Percentiles rank a stretch among this genome's conserved stretches.
phyloP scores from a whole-genome alignment of 2,113 vertebrate species.

The Motacilla tschutschensis region DNA sequence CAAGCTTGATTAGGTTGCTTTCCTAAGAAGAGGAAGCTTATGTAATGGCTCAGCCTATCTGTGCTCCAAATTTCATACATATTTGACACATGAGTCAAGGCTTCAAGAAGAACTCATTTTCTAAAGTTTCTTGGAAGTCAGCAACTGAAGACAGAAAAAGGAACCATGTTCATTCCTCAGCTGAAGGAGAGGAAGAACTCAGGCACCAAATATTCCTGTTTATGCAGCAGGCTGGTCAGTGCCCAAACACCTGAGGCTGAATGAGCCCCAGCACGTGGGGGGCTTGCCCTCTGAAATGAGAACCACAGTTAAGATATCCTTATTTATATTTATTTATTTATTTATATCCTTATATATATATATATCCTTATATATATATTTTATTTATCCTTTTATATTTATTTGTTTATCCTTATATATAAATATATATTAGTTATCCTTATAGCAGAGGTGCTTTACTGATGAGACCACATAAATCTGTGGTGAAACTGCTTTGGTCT shows the following conservation, averaged over 20 bases:
- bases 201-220: background rate
- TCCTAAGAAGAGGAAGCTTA: conserved; percentile 20
- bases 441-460: background rate
- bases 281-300: background rate
- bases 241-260: background rate
- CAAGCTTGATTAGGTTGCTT: conserved; percentile 19
- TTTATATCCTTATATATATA: too few species aligned
- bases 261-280: background rate
- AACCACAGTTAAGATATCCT: background rate
- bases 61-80: conserved; percentile 8
- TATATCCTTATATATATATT: too few species aligned
- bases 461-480: background rate
- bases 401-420: background rate
- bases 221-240: background rate
- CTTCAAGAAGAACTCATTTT: conserved; percentile 2
- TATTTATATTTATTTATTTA: background rate
- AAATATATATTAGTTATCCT: background rate
- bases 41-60: background rate
- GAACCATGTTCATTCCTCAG: background rate
- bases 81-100: background rate
- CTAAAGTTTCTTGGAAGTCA: background rate
- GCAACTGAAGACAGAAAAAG: background rate
- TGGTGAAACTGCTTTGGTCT: background rate
- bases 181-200: background rate
- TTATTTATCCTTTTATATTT: background rate